Percentiles rank a stretch among this genome's conserved stretches.
Evolutionary conservation across 2,888 invertebrate species (phyloP).

Genomic region (Monoplex corrugatus): DNA sequence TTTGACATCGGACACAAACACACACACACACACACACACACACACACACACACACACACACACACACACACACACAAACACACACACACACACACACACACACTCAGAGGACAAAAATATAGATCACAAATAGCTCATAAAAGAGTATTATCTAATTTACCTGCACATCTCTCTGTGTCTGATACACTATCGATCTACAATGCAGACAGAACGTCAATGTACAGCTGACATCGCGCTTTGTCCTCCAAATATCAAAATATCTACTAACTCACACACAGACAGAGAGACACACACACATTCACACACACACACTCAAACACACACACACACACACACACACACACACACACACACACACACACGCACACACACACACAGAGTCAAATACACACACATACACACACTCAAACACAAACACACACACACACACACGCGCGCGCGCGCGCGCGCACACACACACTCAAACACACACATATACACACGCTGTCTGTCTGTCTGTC

Average conservation of each 20-base stretch:
- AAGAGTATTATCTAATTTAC: no score
- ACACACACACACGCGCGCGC: background rate
- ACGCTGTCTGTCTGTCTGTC: background rate
- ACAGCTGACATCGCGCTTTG: no score
- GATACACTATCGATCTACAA: no score
- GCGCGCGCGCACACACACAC: background rate
- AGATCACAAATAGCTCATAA: background rate
- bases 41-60: constrained; percentile 37
- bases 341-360: constrained; percentile 23
- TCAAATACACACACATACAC: background rate
- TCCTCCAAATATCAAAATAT: no score
- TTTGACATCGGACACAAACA: no score
- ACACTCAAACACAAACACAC: background rate
- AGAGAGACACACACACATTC: no score
- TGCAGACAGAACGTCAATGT: no score
- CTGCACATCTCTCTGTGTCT: no score
- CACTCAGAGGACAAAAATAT: background rate
- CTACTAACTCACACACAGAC: no score
- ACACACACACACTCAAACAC: constrained; percentile 11
- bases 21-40: background rate
- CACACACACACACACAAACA: constrained; percentile 39
- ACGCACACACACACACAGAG: constrained; percentile 9
- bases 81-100: constrained; percentile 1
- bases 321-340: constrained; percentile 23
- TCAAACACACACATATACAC: constrained; percentile 19